Conservation (phyloP, 1,140 invertebrate genomes). For the Lordiphosa clarofinis region DNA sequence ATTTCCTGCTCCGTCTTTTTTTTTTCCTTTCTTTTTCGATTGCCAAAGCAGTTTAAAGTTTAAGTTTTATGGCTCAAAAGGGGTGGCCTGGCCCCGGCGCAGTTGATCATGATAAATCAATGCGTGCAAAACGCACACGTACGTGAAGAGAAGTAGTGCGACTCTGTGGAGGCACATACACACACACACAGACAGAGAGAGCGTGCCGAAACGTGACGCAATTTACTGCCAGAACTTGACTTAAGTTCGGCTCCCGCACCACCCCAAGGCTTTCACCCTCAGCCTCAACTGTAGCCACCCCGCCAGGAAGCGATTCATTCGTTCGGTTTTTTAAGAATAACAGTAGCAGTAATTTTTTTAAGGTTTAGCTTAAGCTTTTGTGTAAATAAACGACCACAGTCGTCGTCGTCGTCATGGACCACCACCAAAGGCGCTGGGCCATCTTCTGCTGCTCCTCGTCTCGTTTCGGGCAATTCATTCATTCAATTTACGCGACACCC, state of each 20-base stretch:
- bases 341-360: conserved; percentile 77
- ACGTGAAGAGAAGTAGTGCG: conserved; percentile 29
- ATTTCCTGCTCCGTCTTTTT: conserved; percentile 50
- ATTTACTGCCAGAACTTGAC: conserved; percentile 76
- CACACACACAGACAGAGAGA: conserved; percentile 33
- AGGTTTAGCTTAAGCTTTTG: conserved; percentile 78
- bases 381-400: conserved; percentile 78
- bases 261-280: conserved; percentile 53
- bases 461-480: conserved; percentile 70
- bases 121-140: conserved; percentile 77
- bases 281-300: conserved; percentile 61
- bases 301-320: conserved; percentile 39
- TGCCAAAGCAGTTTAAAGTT: conserved; percentile 66
- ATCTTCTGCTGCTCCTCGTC: conserved; percentile 2
- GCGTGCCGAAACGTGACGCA: conserved; percentile 74
- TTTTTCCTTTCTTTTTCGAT: background rate
- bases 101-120: conserved; percentile 78
- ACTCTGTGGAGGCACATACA: conserved; percentile 18
- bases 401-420: conserved; percentile 49
- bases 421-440: conserved; percentile 19
- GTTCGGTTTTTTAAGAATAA: conserved; percentile 66
- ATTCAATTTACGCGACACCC: conserved; percentile 77
- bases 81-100: conserved; percentile 21
- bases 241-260: conserved; percentile 54
- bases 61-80: conserved; percentile 47